These are phyloP conservation scores for Spea bombifrons DNA, from an alignment of 2,113 vertebrate genomes.

Conservation along the genomic window DNA sequence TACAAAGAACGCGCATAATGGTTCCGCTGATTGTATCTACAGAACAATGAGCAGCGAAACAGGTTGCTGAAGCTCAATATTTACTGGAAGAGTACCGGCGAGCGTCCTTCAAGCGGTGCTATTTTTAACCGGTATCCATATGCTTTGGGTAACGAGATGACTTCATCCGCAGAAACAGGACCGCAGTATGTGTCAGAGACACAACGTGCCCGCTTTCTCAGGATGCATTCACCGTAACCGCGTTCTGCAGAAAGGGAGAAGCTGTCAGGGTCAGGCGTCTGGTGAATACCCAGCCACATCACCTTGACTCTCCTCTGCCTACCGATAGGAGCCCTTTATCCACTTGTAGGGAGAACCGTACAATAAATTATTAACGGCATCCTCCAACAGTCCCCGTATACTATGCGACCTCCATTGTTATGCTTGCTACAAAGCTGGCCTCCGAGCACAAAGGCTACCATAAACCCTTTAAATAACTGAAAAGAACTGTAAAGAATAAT, in stretches of 20 bases:
- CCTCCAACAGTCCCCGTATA: too few relatives aligned
- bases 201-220: not conserved
- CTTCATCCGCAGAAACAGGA: not conserved
- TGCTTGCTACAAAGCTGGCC: too few relatives aligned
- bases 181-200: not conserved
- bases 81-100: not conserved
- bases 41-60: not conserved
- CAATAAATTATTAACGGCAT: too few relatives aligned
- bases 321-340: not conserved
- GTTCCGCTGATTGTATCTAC: not conserved
- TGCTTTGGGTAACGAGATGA: conserved; percentile 1
- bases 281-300: not conserved
- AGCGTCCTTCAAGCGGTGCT: not conserved
- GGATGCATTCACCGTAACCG: not conserved
- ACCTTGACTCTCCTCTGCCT: not conserved
- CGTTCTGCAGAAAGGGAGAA: not conserved
- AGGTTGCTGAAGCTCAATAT: not conserved
- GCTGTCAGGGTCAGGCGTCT: not conserved
- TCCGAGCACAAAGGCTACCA: too few relatives aligned
- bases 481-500: too few relatives aligned
- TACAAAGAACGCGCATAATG: too few relatives aligned
- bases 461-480: too few relatives aligned
- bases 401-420: too few relatives aligned
- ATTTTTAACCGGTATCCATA: conserved; percentile 8
- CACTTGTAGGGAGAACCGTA: too few relatives aligned